Percentiles rank a stretch among this genome's conserved stretches.
Conservation (phyloP, 1,140 invertebrate species). For the Dendrolimus punctatus region DNA sequence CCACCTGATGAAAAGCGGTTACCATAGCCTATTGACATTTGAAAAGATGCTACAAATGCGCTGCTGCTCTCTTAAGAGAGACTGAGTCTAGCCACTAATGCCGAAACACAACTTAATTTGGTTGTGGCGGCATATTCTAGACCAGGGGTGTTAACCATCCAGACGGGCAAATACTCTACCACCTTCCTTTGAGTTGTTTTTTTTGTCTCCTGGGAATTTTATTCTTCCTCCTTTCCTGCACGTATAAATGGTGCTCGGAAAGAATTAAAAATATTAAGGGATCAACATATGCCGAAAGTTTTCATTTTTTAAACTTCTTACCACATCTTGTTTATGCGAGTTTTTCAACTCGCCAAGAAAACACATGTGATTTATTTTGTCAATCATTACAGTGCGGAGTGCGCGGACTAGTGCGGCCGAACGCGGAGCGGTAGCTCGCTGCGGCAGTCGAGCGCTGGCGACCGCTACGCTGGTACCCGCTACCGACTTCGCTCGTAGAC, state of each 20-base stretch:
- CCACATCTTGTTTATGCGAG: slow-evolving; percentile 30
- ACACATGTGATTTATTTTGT: slow-evolving; percentile 65
- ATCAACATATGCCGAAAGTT: background rate
- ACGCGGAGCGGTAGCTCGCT: slow-evolving; percentile 31
- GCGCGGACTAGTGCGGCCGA: slow-evolving; percentile 31
- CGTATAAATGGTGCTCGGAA: background rate
- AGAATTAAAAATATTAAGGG: background rate
- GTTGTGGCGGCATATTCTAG: too few species aligned
- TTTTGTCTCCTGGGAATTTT: too few species aligned
- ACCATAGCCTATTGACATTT: too few species aligned
- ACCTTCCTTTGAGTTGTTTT: too few species aligned
- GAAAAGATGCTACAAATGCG: too few species aligned
- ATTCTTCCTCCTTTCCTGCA: background rate
- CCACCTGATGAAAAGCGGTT: too few species aligned
- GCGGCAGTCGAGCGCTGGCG: slow-evolving; percentile 51
- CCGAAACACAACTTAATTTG: too few species aligned
- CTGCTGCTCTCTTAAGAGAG: too few species aligned
- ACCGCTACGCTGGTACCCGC: slow-evolving; percentile 26
- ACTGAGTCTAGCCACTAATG: too few species aligned
- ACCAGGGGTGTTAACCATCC: too few species aligned
- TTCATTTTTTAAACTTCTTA: slow-evolving; percentile 2
- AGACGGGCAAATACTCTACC: too few species aligned
- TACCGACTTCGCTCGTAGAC: slow-evolving; percentile 14
- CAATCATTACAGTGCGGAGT: slow-evolving; percentile 58
- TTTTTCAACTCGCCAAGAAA: slow-evolving; percentile 40